Percentiles rank a stretch among this genome's conserved stretches.
These are phyloP conservation scores for Sciurus carolinensis DNA, from an alignment of 2,797 vertebrate species.

Conservation along the genomic window DNA sequence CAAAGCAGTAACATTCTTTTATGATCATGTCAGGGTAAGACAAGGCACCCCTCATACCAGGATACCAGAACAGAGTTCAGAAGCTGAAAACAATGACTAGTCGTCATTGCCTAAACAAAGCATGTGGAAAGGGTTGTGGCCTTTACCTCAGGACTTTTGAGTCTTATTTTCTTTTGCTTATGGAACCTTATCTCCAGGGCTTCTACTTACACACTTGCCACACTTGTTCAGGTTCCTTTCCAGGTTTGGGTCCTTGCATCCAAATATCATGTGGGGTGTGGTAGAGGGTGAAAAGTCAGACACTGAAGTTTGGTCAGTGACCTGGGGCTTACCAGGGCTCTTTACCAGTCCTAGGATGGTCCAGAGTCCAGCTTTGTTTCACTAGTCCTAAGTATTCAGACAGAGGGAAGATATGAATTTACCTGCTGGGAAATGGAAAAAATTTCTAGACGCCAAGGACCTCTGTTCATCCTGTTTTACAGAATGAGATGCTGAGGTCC, in stretches of 20 bases:
- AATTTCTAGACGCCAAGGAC: background rate
- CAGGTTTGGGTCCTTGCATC: background rate
- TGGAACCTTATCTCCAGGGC: fast-evolving
- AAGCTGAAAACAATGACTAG: conserved; percentile 92
- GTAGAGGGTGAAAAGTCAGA: fast-evolving
- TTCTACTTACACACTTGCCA: fast-evolving
- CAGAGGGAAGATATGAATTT: fast-evolving
- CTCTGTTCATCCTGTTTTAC: background rate
- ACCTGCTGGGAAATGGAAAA: background rate
- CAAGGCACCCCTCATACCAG: conserved; percentile 78
- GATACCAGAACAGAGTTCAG: background rate
- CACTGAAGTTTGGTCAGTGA: background rate
- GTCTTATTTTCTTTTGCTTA: background rate
- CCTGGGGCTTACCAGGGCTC: fast-evolving
- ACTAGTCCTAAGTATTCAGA: background rate
- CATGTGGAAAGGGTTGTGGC: fast-evolving
- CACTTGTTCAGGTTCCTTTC: fast-evolving
- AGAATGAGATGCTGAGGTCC: background rate
- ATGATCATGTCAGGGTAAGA: conserved; percentile 88
- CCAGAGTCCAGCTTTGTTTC: no score
- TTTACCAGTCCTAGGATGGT: fast-evolving
- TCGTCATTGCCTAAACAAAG: conserved; percentile 41
- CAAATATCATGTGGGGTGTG: fast-evolving
- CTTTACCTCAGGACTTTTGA: fast-evolving
- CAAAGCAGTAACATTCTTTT: conserved; percentile 66